Evolutionary conservation across 2,888 invertebrate species (phyloP), one percentile per base, ranked within the genome.

Genomic region (Pseudococcus viburni): DNA sequence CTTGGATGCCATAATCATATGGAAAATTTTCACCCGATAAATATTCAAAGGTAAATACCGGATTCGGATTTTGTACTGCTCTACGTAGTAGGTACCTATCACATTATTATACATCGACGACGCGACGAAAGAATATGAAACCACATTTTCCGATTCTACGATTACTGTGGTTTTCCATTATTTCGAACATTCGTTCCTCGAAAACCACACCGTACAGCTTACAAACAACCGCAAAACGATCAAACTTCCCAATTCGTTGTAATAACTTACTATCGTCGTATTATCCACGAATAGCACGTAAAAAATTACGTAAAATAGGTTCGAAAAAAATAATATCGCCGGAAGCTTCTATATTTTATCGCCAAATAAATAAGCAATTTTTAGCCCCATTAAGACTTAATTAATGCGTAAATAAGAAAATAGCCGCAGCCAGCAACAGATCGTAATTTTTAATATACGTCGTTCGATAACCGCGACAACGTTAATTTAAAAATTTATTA

Each of bases 71-170:
- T 64, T 8, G 59, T 59, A 59, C n/a, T 55, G 9, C 22, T 22
- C 22, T 12, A 12, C n/a, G n/a, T n/a, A n/a, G n/a, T n/a, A n/a
- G n/a, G n/a, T n/a, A n/a, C 22, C 8, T 64, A 64, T 64, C 64
- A 22, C 64, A 64, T 64, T 64, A 64, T 64, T 64, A 64, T 9
- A 64, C 22, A 7, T 22, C 11, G 22, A 55, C 55, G 64, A 15
- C 48, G n/a, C 59, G 64, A 8, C 12, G 12, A 12, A 22, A 64
- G 64, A 64, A 64, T 64, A 64, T 64, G 19, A 64, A 64, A 64
- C 64, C 64, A 4, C 64, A 64, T 64, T 64, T 22, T 64, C 64
- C 64, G 64, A 64, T 64, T 64, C 64, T 64, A 64, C 64, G 64
- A 64, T 22, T 64, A 64, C 19, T 64, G 22, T 64, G 64, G 64